These are phyloP conservation scores for Chamaea fasciata DNA, from an alignment of 2,113 vertebrate species.

Conservation along the genomic window DNA sequence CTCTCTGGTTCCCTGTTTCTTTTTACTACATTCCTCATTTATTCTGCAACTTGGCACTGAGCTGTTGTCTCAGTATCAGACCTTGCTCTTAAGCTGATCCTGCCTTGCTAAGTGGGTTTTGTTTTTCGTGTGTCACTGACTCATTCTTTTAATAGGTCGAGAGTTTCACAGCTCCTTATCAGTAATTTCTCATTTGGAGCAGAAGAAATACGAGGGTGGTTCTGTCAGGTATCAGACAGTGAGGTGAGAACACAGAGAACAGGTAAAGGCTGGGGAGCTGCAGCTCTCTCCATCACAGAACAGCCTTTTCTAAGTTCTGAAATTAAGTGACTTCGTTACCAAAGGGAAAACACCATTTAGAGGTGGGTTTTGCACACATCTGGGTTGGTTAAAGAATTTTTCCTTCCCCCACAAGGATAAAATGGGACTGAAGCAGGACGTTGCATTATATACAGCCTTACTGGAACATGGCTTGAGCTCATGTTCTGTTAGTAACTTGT, in stretches of 20 bases:
- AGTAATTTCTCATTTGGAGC: not conserved
- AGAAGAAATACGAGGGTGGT: not conserved
- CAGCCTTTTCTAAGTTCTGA: not conserved
- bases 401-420: not conserved
- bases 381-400: not conserved
- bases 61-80: not conserved
- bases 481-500: not conserved
- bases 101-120: slow-evolving; percentile 22
- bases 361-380: not conserved
- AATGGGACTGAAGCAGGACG: not conserved
- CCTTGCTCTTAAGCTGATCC: slow-evolving; percentile 10
- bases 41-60: not conserved
- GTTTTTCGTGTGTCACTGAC: slow-evolving; percentile 40
- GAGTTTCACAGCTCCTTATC: slow-evolving; percentile 10
- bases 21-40: not conserved
- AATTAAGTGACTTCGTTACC: not conserved
- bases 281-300: not conserved
- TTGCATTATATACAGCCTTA: not conserved
- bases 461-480: not conserved
- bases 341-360: not conserved
- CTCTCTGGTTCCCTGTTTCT: not conserved
- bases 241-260: not conserved
- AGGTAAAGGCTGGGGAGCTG: not conserved
- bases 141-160: slow-evolving; percentile 30
- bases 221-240: not conserved